Evolutionary conservation across 2,888 invertebrate genomes (phyloP).

Genomic region (Agrotis ipsilon): DNA sequence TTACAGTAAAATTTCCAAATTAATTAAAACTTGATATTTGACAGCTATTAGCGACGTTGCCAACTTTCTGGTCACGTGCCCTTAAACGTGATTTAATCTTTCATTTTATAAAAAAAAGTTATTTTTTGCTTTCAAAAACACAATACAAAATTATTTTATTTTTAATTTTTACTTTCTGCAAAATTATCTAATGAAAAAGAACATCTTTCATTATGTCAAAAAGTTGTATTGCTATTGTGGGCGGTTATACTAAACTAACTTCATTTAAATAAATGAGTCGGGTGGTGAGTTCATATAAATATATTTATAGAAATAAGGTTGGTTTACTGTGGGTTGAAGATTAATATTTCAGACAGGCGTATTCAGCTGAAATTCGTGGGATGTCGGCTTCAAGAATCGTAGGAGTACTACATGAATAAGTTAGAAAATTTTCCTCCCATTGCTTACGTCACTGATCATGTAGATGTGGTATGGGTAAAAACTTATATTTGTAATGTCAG

Average conservation of each 20-base stretch:
- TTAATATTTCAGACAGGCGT: constrained; percentile 9
- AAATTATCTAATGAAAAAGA: too few species aligned
- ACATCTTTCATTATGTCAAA: background rate
- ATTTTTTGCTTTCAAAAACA: too few species aligned
- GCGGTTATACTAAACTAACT: background rate
- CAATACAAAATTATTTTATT: too few species aligned
- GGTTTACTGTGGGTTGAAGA: background rate
- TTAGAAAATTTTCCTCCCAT: constrained; percentile 6
- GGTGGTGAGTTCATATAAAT: constrained; percentile 1
- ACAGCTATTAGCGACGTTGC: too few species aligned
- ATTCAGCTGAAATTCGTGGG: background rate
- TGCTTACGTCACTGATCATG: constrained; percentile 12
- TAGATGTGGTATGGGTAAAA: background rate
- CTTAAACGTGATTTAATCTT: too few species aligned
- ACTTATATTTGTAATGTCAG: background rate
- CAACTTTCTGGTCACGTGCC: too few species aligned
- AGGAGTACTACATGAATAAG: background rate
- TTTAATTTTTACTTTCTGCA: too few species aligned
- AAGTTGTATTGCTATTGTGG: background rate
- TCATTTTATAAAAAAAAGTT: too few species aligned
- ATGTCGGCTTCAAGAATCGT: background rate
- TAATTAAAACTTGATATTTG: too few species aligned
- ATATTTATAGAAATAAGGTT: background rate
- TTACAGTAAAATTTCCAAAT: too few species aligned
- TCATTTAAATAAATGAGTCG: background rate